Base-by-base conservation (phyloP, 2,888 invertebrate species). In the Acanthacorydalis orientalis region DNA sequence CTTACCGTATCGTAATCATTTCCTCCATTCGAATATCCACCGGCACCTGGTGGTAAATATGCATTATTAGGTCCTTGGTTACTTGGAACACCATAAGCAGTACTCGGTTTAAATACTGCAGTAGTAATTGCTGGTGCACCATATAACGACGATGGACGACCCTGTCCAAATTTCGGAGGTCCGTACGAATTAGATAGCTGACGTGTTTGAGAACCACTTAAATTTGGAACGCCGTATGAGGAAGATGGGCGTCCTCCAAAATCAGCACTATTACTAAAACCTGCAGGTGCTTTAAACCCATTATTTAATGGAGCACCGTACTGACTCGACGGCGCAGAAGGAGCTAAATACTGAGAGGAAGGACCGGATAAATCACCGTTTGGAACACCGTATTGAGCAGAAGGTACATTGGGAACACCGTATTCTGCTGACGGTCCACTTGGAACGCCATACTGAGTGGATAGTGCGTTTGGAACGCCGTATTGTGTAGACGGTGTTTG, bases 321-420 rank as follows among this genome's bases (percentile, higher is more conserved):
- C 47, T 63, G 58, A 45, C 59, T 57, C 1, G 62, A 61, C 49
- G 62, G 60, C 7, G 59, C 54, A 31, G 57, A 56, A 50, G 63
- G 11, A 57, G 57, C 35, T 23, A 2, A 2, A 6, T 23, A 23
- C 6, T 23, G 3, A 23, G 23, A 23, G 1, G 15, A 31, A 11
- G 16, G 16, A 15, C 11, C 39, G 15, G 23, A 15, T 16, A 15
- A 15, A 23, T 15, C 23, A 12, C 16, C 16, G 31, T 53, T 51
- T 10, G 65, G 64, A 1, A 63, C 61, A 7, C 68, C 64, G 54
- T 65, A 69, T 53, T 69, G 72, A 42, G 69, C 65, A 16, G 66
- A 60, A 60, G 75, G 74, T 1, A 68, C 63, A 9, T 67, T 67
- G 35, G 67, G 68, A 39, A 64, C 55, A 4, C 63, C 61, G 1